These are phyloP conservation scores for Megaceryle torquata DNA, from an alignment of 2,113 vertebrate genomes.

Conservation along the genomic window DNA sequence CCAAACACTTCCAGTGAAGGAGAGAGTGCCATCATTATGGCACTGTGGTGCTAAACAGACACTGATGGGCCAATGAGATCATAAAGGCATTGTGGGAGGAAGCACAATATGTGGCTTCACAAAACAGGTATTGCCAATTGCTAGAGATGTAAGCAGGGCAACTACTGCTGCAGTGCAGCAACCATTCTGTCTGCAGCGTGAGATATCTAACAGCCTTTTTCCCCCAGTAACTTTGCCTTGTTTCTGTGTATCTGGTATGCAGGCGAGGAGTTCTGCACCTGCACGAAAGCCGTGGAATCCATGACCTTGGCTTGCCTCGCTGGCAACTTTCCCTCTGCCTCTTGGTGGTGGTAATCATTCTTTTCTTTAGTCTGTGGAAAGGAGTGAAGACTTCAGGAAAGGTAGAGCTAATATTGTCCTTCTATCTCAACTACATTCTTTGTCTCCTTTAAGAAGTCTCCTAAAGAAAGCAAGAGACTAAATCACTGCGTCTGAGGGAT, in stretches of 20 bases:
- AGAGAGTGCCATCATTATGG: neutral
- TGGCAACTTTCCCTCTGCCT: slow-evolving; percentile 92
- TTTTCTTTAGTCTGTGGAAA: slow-evolving; percentile 98
- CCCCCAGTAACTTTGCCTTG: neutral
- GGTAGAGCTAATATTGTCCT: slow-evolving; percentile 75
- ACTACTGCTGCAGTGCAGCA: neutral
- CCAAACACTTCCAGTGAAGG: neutral
- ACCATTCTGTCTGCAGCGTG: neutral
- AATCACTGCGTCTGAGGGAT: neutral
- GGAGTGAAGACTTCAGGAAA: slow-evolving; percentile 98
- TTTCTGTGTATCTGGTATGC: neutral
- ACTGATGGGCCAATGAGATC: neutral
- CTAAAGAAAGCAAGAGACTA: neutral
- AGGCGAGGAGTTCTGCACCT: slow-evolving; percentile 91
- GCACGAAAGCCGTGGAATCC: slow-evolving; percentile 89
- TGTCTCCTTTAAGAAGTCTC: neutral
- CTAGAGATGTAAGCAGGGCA: neutral
- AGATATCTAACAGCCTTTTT: neutral
- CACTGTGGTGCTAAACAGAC: neutral
- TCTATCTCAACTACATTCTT: neutral
- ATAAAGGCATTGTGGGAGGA: neutral
- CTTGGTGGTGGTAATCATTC: slow-evolving; percentile 85
- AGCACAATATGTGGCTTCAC: neutral
- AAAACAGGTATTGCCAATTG: neutral
- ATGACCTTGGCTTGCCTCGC: slow-evolving; percentile 88